Evolutionary conservation across 2,888 invertebrate genomes (phyloP), one percentile per base, ranked within the genome.

Genomic region (Caenorhabditis doughertyi): DNA sequence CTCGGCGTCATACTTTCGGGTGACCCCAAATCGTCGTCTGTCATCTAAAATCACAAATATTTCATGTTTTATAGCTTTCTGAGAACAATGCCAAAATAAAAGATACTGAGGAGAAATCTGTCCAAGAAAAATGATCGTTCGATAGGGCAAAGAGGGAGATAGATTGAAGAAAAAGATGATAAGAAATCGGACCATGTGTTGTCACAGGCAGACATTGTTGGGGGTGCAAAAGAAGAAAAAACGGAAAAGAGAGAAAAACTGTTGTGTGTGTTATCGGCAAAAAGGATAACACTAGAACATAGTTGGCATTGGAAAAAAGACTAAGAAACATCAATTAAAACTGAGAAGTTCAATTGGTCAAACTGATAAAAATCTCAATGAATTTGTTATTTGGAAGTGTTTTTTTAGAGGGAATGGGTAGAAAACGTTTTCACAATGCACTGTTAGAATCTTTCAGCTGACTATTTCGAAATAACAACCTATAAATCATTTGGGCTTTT

Each of bases 111-210:
- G 23, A 32, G 32, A 49, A 65, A 73, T 27, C 32, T 27, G 49
- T 47, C 51, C 25, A 32, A 35, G 44, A 29, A 39, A 56, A 74
- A 58, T 47, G 65, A 74, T 74, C 44, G 56, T 65, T 47, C 74
- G 56, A 74, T 65, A 74, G 74, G 74, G 65, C 65, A 77, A 62
- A 23, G 32, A 29, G 35, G 35, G 23, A 56, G 51, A 60, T 13
- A 73, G 35, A 42, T 27, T 11, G 49, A 23, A 21, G 35, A 25
- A 32, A 13, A 42, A 25, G 47, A 9, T 68, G 68, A 68, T 77
- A 77, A 70, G 68, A 77, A 77, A 77, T 68, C 77, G 77, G 77
- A 68, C 77, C 77, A 77, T 77, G 44, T 77, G 60, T 49, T 67
- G 67, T 27, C 29, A 44, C 18, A 39, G 29, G 49, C 27, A 51